These are phyloP conservation scores for Chymomyza caudatula DNA, from an alignment of 2,888 invertebrate species.

Conservation along the genomic window DNA sequence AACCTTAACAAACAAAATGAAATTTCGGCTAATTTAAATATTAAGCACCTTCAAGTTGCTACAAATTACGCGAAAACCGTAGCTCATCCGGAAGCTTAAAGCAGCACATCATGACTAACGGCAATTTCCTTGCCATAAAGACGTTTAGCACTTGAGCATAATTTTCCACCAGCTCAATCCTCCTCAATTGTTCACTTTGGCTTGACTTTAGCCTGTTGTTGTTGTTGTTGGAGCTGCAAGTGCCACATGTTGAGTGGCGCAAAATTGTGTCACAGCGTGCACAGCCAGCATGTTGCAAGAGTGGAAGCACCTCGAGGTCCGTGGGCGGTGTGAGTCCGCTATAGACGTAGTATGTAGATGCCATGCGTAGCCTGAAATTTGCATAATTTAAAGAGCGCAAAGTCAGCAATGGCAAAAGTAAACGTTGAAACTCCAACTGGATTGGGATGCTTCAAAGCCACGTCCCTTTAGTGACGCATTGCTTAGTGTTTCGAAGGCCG, in stretches of 20 bases:
- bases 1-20: conserved; percentile 48
- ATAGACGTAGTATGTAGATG: conserved; percentile 12
- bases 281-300: conserved; percentile 35
- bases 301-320: neutral
- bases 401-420: conserved; percentile 36
- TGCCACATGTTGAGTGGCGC: conserved; percentile 66
- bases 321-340: neutral
- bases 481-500: conserved; percentile 5
- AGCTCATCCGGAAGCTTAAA: neutral
- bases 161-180: conserved; percentile 5
- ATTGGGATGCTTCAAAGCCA: neutral
- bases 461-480: too few species aligned
- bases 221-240: conserved; percentile 13
- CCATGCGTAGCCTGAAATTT: conserved; percentile 66
- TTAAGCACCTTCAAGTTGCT: conserved; percentile 52
- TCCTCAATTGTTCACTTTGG: neutral
- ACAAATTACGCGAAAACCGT: conserved; percentile 45
- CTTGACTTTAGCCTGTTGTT: conserved; percentile 21
- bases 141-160: conserved; percentile 58
- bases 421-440: neutral
- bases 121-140: conserved; percentile 36
- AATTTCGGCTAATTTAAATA: conserved; percentile 63
- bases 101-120: neutral
- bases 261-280: conserved; percentile 60
- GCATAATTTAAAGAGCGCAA: conserved; percentile 58